Base-by-base conservation (phyloP, 2,888 invertebrate genomes). In the Zhengitettix transpicula region DNA sequence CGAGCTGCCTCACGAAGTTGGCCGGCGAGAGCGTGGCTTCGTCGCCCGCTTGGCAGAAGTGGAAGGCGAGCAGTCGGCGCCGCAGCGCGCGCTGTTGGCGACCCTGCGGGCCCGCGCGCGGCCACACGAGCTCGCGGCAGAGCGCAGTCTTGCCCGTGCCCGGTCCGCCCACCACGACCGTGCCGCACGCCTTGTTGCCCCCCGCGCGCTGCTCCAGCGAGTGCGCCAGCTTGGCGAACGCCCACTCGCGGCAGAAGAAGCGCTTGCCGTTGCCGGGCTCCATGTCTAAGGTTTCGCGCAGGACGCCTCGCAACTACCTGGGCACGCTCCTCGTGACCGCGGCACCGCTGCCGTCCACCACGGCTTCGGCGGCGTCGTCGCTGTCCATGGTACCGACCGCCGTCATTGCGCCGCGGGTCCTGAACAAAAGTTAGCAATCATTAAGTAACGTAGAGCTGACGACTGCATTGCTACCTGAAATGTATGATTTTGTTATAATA, bases 131-230 rank as follows among this genome's bases (percentile, higher is more conserved):
- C 70, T 93, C 90, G 60, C 85, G 83, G 70, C 90, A 87, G 54
- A 95, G 78, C 40, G 95, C 91, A 9, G 95, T 94, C 71, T 97
- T 97, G 0, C 97, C 97, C 65, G 92, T 90, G 28, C 96, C 96
- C 0, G 95, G 89, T 1, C 93, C 93, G 65, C 91, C 93, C 62
- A 95, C 77, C 12, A 95, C 77, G 58, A 97, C 83, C 3, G 47
- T 47, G n/a, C 14, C 47, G 47, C 47, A 47, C 47, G 47, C 47
- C 47, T 47, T 87, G 72, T 92, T 89, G 65, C 87, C 86, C 15
- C 82, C 81, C 0, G 89, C 85, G 62, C 94, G 58, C 73, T 92
- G 91, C 69, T 97, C 95, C 67, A 97, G 72, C 66, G 93, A 94
- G 68, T 95, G 87, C 1, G 87, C 86, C 44, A 97, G 80, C 75